Evolutionary conservation across 2,113 vertebrate genomes (phyloP), one percentile per base, ranked within the genome.

Genomic region (Xyrauchen texanus): DNA sequence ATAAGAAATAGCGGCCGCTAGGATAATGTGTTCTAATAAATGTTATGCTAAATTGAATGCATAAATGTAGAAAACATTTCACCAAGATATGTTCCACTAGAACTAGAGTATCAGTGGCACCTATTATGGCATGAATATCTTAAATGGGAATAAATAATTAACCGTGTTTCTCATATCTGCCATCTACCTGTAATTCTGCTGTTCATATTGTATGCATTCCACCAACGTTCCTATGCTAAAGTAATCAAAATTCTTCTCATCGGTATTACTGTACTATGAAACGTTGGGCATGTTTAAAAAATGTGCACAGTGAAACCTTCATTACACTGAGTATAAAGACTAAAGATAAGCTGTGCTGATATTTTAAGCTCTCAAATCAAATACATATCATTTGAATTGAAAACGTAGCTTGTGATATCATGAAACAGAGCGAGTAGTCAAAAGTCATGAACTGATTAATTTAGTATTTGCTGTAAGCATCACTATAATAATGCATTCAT

Each of bases 61-160:
- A n/a, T 58, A 58, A 58, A 15, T 58, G 13, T 34, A 34, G 1
- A 34, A 34, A 34, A 34, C 21, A 34, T 34, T 34, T 34, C 21
- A 34, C 21, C 21, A 34, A 34, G 21, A 34, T 34, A 34, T 11
- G n/a, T 53, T 57, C 21, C 68, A 57, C 52, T 11, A 68, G 47
- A 16, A 46, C 8, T 8, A 3, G n/a, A 69, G 10, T 69, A 12
- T 68, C 66, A 68, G 7, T 6, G 15, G 16, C 68, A 55, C 12
- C 12, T 70, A 45, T 13, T 58, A 44, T 15, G n/a, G 53, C 52
- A 71, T 57, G 13, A 45, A 71, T n/a, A 57, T 10, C 12, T 71
- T 57, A 4, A 70, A 70, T 57, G 12, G 15, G 34, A 57, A 71
- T 71, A 0, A 71, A 71, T 58, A 10, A 58, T 71, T 57, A 45